phyloP scores from a whole-genome alignment of 1,140 invertebrate genomes.

The Pseudomyrmex dendroicus region DNA sequence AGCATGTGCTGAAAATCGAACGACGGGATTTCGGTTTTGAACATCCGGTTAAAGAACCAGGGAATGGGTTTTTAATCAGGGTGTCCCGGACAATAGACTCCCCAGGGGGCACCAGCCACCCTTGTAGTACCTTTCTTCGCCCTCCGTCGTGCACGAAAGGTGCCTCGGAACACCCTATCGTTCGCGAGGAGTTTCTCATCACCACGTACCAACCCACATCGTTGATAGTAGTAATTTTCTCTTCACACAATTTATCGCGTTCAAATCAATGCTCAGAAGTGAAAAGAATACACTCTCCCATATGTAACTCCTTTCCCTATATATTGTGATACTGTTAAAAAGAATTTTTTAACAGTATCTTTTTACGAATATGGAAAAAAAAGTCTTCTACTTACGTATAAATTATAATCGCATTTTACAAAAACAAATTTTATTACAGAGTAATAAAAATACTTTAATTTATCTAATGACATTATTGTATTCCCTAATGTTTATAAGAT shows the following conservation, averaged over 20 bases:
- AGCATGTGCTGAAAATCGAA: slow-evolving; percentile 53
- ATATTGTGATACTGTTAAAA: neutral
- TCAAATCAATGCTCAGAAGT: slow-evolving; percentile 7
- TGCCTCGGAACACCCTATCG: slow-evolving; percentile 73
- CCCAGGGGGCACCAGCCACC: slow-evolving; percentile 80
- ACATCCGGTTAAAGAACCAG: slow-evolving; percentile 75
- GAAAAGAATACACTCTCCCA: slow-evolving; percentile 2
- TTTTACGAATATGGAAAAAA: too few relatives aligned
- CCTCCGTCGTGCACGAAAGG: slow-evolving; percentile 76
- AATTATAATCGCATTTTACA: neutral
- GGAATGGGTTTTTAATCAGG: slow-evolving; percentile 84
- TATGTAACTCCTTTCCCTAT: neutral
- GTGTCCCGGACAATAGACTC: slow-evolving; percentile 82
- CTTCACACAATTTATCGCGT: slow-evolving; percentile 66
- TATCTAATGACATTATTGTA: neutral
- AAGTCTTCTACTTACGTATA: too few relatives aligned
- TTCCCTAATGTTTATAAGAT: too few relatives aligned
- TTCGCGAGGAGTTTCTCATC: slow-evolving; percentile 62
- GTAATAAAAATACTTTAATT: neutral
- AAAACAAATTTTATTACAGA: neutral
- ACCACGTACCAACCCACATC: slow-evolving; percentile 52
- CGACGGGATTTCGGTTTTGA: slow-evolving; percentile 68
- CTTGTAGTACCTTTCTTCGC: slow-evolving; percentile 81
- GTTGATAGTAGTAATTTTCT: slow-evolving; percentile 60
- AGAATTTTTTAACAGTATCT: neutral